Base-by-base conservation (phyloP, 2,888 invertebrate genomes). In the Diabrotica balteata region DNA sequence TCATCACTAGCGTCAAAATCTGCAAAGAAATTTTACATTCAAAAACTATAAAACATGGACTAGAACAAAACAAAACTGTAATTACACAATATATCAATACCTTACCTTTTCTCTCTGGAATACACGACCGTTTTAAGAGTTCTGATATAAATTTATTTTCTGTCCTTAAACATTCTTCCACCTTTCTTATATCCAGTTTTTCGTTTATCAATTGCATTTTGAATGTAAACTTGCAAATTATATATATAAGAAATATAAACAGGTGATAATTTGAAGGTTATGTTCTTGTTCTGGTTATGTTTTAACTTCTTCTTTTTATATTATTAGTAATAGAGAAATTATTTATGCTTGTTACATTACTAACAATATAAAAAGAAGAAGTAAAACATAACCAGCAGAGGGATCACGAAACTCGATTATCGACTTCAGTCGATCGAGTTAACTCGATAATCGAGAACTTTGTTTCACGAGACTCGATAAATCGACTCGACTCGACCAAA, bases 101-200 rank as follows among this genome's bases (percentile, higher is more conserved):
- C 75, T 71, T 74, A 79, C 79, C 75, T 71, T 70, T 75, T 69
- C 80, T 72, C 54, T 75, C 77, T 8, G 90, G 88, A 69, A 90
- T 79, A 45, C 87, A 84, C 78, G 88, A 82, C 64, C 86, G 84
- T 7, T 87, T 86, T 77, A 90, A 88, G 58, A 90, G 82, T 76
- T 87, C 85, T 72, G 87, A 86, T 64, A 91, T 82, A 77, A 88
- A 90, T 75, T 84, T 84, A 64, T 88, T 86, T 80, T 90, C 90
- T 69, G 85, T 85, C 58, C 81, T 78, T 55, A 90, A 76, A 72
- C 80, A 84, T 80, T 83, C 85, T 83, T 81, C 83, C 6, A 81
- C 76, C 66, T 78, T 71, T 68, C 82, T 83, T 8, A 70, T 57
- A 70, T 85, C 80, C 72, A 86, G 84, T 69, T 71, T 73, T 51